A percentile compares a stretch with the other conserved stretches of the same genome.
Conservation (phyloP, 2,888 invertebrate genomes). For the Sarcophaga carnaria region DNA sequence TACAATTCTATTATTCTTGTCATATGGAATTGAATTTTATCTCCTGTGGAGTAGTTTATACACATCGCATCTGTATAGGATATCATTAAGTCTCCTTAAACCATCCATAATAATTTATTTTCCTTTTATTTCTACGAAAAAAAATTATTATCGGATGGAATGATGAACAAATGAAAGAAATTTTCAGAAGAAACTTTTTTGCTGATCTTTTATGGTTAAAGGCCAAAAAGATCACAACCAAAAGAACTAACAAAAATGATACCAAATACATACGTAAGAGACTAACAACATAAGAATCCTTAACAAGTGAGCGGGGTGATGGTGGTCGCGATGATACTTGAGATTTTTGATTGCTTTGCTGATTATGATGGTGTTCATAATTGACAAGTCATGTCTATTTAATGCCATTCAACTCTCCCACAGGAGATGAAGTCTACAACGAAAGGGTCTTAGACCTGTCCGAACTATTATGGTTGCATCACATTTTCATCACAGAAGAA, state of each 20-base stretch:
- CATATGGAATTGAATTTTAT: too few relatives aligned
- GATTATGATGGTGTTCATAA: conserved; percentile 26
- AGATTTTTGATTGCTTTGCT: conserved; percentile 3
- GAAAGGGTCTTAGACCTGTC: background rate
- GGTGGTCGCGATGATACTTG: background rate
- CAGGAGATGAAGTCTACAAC: background rate
- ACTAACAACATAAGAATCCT: background rate
- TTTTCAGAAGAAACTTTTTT: background rate
- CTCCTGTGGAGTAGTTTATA: too few relatives aligned
- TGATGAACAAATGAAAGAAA: background rate
- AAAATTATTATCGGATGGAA: background rate
- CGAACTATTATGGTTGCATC: conserved; percentile 3
- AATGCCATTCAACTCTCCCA: conserved; percentile 10
- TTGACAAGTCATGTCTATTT: conserved; percentile 57
- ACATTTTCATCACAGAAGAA: conserved; percentile 4
- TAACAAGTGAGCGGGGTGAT: background rate
- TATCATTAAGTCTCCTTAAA: too few relatives aligned
- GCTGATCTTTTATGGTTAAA: background rate
- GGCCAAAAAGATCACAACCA: conserved; percentile 44
- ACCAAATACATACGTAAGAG: background rate
- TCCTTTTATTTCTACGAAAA: too few relatives aligned
- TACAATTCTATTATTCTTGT: too few relatives aligned
- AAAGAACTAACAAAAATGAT: background rate
- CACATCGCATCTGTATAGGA: too few relatives aligned
- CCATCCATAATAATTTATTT: too few relatives aligned